Evolutionary conservation across 1,140 invertebrate species (phyloP), one percentile per base, ranked within the genome.

Genomic region (Sycophila sp.): DNA sequence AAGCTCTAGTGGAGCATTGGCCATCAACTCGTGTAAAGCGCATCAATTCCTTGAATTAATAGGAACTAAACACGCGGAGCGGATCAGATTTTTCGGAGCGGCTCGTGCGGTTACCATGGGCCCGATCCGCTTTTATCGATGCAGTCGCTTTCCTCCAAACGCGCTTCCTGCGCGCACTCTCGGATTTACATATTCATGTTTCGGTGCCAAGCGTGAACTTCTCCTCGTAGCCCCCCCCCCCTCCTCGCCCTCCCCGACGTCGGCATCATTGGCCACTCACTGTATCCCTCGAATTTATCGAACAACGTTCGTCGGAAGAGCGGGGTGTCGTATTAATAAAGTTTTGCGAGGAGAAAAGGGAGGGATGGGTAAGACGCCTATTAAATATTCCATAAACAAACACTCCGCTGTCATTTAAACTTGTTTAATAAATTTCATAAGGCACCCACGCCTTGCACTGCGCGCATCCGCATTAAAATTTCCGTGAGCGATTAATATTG

Each of bases 131-230:
- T n/a, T n/a, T n/a, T n/a, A n/a, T n/a, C n/a, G n/a, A n/a, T n/a
- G n/a, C n/a, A n/a, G n/a, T n/a, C n/a, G n/a, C n/a, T n/a, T n/a
- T n/a, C n/a, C n/a, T n/a, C n/a, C n/a, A n/a, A n/a, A n/a, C n/a
- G n/a, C n/a, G n/a, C n/a, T n/a, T n/a, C n/a, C n/a, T 28, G 53
- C 17, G 17, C 17, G 10, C 7, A 19, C 56, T 32, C 36, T 45
- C 19, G 19, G 36, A 71, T 79, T 76, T 78, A 71, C 74, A 79
- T 78, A 78, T 77, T 78, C 73, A 77, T 77, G 76, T 42, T 63
- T 49, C 66, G 28, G 32, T 15, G 30, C 64, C 32, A n/a, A n/a
- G 15, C 38, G 45, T 10, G 34, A 69, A 69, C 45, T 69, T 60
- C 56, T 40, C 45, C 53, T 22, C 53, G 45, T 45, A 45, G n/a